phyloP scores from a whole-genome alignment of 2,797 vertebrate species.

The Pelodytes ibericus region DNA sequence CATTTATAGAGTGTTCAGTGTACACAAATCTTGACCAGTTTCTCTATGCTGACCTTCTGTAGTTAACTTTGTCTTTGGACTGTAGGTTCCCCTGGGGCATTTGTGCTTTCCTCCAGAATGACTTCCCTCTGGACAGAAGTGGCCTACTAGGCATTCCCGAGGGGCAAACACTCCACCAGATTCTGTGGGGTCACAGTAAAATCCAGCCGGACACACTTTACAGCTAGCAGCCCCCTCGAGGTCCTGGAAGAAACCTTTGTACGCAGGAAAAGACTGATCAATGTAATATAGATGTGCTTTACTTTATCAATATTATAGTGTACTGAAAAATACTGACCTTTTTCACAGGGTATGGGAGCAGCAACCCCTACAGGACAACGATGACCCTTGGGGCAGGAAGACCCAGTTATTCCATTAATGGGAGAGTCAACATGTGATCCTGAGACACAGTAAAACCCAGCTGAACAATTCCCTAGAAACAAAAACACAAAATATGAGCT shows the following conservation, averaged over 20 bases:
- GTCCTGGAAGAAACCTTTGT: constrained; percentile 77
- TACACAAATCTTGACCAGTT: neutral
- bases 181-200: constrained; percentile 79
- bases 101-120: constrained; percentile 24
- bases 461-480: constrained; percentile 42
- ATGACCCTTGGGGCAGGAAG: constrained; percentile 33
- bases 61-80: neutral
- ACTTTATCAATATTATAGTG: neutral
- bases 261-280: neutral
- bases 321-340: neutral
- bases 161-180: constrained; percentile 68
- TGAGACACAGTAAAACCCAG: constrained; percentile 31
- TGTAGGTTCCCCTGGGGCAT: constrained; percentile 35
- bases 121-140: constrained; percentile 79
- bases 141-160: constrained; percentile 76
- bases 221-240: constrained; percentile 72
- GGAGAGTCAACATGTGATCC: constrained; percentile 18
- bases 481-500: no score
- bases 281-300: neutral
- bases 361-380: constrained; percentile 24
- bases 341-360: constrained; percentile 19
- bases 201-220: constrained; percentile 75
- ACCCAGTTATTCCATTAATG: constrained; percentile 31
- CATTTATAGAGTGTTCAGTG: no score
- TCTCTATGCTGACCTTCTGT: constrained; percentile 22